These are phyloP conservation scores for Poecilia picta DNA, from an alignment of 2,797 vertebrate species.

Conservation along the genomic window DNA sequence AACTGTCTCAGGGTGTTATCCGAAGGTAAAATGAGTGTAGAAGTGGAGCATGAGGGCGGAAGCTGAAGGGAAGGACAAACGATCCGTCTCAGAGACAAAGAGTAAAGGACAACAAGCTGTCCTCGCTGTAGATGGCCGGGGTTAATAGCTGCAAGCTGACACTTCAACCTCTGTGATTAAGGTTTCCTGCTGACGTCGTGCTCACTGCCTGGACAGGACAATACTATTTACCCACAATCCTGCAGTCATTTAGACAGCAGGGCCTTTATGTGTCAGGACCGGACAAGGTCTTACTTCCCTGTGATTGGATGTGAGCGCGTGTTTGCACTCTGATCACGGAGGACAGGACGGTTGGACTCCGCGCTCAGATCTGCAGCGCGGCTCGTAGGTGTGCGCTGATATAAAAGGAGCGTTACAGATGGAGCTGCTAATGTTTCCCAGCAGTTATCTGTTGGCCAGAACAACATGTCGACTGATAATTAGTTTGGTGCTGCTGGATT, in stretches of 20 bases:
- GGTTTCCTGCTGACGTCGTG: constrained; percentile 10
- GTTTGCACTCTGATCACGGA: constrained; percentile 47
- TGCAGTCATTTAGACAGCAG: constrained; percentile 26
- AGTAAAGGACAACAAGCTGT: constrained; percentile 3
- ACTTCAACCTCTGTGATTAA: constrained; percentile 43
- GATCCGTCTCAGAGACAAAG: constrained; percentile 23
- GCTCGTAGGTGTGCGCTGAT: constrained; percentile 42
- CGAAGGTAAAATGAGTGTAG: not conserved
- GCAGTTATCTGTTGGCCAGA: constrained; percentile 77
- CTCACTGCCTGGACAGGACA: constrained; percentile 20
- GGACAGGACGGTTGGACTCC: constrained; percentile 15
- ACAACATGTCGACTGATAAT: constrained; percentile 64
- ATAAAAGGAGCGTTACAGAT: constrained; percentile 68
- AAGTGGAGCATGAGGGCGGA: constrained; percentile 24
- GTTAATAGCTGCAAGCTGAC: constrained; percentile 35
- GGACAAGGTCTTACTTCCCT: constrained; percentile 6
- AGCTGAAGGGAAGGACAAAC: constrained; percentile 3
- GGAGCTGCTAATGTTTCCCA: constrained; percentile 74
- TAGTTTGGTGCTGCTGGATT: constrained; percentile 55
- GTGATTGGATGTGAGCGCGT: constrained; percentile 23
- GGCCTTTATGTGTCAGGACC: constrained; percentile 32
- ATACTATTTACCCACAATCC: constrained; percentile 47
- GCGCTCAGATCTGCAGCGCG: constrained; percentile 30
- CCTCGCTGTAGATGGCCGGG: constrained; percentile 6
- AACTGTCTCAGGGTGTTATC: not conserved